Conservation (phyloP, 2,113 vertebrate genomes). For the Romanogobio albipinnatus region DNA sequence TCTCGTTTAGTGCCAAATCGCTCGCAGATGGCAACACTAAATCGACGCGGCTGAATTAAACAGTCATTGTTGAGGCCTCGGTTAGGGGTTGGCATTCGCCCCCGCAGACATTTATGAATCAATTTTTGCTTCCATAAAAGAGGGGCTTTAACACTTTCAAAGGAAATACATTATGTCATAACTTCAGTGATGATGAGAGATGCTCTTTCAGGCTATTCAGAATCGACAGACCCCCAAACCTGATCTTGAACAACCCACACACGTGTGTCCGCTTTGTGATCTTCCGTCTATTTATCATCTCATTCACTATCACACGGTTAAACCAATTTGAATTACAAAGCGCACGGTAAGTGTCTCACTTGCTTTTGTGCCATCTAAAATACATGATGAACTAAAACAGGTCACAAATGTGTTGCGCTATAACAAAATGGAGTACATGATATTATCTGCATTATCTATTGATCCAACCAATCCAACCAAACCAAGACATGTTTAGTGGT, state of each 20-base stretch:
- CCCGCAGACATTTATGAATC: slow-evolving; percentile 78
- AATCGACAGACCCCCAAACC: slow-evolving; percentile 64
- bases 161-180: slow-evolving; percentile 80
- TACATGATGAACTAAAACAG: background rate
- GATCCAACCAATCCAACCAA: slow-evolving; percentile 17
- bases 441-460: slow-evolving; percentile 24
- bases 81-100: slow-evolving; percentile 74
- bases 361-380: slow-evolving; percentile 25
- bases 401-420: background rate
- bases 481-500: slow-evolving; percentile 26
- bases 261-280: slow-evolving; percentile 67
- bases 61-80: slow-evolving; percentile 78
- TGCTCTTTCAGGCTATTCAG: slow-evolving; percentile 76
- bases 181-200: slow-evolving; percentile 71
- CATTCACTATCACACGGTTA: slow-evolving; percentile 62
- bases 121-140: slow-evolving; percentile 78
- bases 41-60: slow-evolving; percentile 75
- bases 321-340: slow-evolving; percentile 51
- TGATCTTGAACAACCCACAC: slow-evolving; percentile 72
- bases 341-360: background rate
- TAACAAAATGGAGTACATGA: background rate
- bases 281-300: slow-evolving; percentile 73
- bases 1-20: slow-evolving; percentile 18
- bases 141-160: slow-evolving; percentile 79
- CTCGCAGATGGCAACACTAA: slow-evolving; percentile 62